Conservation (phyloP, 92 coral and sea anemone species). For the Phenganax stokvisi region DNA sequence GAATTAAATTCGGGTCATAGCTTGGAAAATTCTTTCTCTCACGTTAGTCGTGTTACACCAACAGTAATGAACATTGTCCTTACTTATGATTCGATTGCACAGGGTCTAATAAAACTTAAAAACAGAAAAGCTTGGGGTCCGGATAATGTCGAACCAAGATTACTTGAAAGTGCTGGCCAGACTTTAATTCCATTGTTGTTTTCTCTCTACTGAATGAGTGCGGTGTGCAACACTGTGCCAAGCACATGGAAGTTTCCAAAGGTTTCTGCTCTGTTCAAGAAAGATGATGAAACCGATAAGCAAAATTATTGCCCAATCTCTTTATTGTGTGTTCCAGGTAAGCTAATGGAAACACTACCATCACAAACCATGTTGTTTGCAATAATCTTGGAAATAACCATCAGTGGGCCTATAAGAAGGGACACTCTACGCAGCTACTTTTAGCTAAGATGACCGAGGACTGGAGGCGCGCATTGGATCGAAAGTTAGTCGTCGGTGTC, state of each 20-base stretch:
- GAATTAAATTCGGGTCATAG: too few species aligned
- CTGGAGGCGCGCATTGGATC: conserved; percentile 35
- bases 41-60: too few species aligned
- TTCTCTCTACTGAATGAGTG: neutral
- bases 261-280: neutral
- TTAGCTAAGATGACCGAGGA: conserved; percentile 35
- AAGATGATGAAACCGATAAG: too few species aligned
- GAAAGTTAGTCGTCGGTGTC: conserved; percentile 28
- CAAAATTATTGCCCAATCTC: neutral
- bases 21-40: too few species aligned
- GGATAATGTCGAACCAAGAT: neutral
- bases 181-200: neutral
- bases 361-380: too few species aligned
- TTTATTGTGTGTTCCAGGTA: conserved; percentile 24
- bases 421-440: conserved; percentile 28
- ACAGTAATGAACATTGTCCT: too few species aligned
- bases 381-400: neutral
- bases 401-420: conserved; percentile 45
- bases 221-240: neutral
- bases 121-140: neutral
- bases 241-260: neutral
- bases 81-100: too few species aligned
- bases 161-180: conserved; percentile 5
- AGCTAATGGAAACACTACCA: neutral
- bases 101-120: neutral